Evolutionary conservation across 2,888 invertebrate species (phyloP), one percentile per base, ranked within the genome.

Genomic region (Lasioglossum villosulum): DNA sequence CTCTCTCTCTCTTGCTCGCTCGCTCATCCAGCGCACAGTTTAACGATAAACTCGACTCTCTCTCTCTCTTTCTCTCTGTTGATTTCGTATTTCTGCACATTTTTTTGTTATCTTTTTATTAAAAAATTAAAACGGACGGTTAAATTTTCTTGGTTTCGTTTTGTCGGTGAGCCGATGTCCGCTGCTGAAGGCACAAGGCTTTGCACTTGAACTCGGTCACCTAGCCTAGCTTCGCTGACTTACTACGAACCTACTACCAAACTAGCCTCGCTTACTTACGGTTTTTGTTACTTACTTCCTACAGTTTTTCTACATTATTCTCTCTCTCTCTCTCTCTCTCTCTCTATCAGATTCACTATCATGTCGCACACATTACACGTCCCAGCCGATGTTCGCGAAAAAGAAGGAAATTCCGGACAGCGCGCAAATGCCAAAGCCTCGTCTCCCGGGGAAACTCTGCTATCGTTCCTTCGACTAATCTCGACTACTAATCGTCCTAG

Each of bases 141-240:
- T 94, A 92, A 94, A 94, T 95, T 95, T 95, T 93, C 91, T 92
- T 92, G 86, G 88, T 91, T 90, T 91, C 91, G 91, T 93, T 66
- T 91, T 93, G 93, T 94, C 92, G 94, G 95, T 95, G 95, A 95
- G 93, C 95, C 95, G 95, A 95, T 95, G 94, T 95, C 95, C 94
- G 94, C 93, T 94, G 94, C 94, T 95, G 94, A 95, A 95, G 95
- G 95, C 95, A 95, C 95, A 95, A 92, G 94, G 94, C 94, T 95
- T 95, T 95, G 95, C 95, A 95, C 95, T 95, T 94, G 95, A 92
- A 94, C 95, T 94, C 95, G 95, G 94, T 95, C 95, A 95, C 95
- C 95, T 95, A 95, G 91, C 92, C 94, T 94, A 94, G 92, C 94
- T 94, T 90, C 87, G 88, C 92, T 91, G 90, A 93, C 89, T 92